A percentile compares a stretch with the other conserved stretches of the same genome.
phyloP scores from a whole-genome alignment of 2,797 vertebrate genomes.

The Premnoplex brunnescens region DNA sequence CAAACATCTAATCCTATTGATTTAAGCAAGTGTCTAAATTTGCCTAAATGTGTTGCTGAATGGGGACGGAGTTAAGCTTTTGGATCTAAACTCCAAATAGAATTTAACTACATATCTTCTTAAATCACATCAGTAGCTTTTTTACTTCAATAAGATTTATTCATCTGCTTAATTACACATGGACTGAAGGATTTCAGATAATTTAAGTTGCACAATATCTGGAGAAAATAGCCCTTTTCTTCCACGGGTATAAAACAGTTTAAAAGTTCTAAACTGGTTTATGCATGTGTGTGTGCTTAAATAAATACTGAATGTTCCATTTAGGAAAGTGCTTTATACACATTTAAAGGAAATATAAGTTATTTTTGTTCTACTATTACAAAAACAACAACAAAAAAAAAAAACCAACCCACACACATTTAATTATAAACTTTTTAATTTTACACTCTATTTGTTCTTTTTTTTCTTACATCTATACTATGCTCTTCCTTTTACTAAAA shows the following conservation, averaged over 20 bases:
- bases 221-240: neutral
- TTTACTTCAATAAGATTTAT: constrained; percentile 36
- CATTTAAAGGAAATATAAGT: neutral
- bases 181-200: constrained; percentile 7
- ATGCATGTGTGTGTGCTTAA: neutral
- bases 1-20: constrained; percentile 54
- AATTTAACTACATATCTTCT: constrained; percentile 29
- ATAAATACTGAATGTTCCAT: neutral
- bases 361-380: neutral
- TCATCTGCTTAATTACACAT: constrained; percentile 21
- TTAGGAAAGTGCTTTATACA: neutral
- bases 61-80: constrained; percentile 14
- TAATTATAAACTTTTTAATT: neutral
- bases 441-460: neutral
- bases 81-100: constrained; percentile 34
- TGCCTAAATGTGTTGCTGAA: neutral
- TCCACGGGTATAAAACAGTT: neutral
- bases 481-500: neutral
- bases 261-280: neutral
- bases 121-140: constrained; percentile 47
- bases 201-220: neutral
- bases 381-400: neutral
- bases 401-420: accelerated
- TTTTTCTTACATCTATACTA: neutral
- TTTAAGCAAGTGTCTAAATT: constrained; percentile 16